Conservation (phyloP, 2,888 invertebrate genomes). For the Monochamus alternatus region DNA sequence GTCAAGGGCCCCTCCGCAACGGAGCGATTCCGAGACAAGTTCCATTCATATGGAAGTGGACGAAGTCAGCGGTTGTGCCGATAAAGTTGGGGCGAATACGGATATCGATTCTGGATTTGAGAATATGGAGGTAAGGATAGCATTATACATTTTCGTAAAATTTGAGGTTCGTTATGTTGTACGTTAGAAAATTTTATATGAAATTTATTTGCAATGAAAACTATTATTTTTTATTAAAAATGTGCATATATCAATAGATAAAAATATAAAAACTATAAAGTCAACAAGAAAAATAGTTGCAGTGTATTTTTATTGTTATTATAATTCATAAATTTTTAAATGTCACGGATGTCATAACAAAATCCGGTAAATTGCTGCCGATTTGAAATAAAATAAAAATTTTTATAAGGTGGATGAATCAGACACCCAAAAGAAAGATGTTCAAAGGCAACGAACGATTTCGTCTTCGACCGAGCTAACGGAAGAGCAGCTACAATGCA, state of each 20-base stretch:
- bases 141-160: not conserved
- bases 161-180: not conserved
- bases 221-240: no score
- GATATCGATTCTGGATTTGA: conserved; percentile 84
- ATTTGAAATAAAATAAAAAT: not conserved
- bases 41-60: conserved; percentile 76
- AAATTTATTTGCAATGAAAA: no score
- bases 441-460: conserved; percentile 65
- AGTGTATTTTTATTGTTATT: no score
- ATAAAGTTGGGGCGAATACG: conserved; percentile 70
- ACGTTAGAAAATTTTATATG: no score
- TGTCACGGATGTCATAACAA: no score
- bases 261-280: no score
- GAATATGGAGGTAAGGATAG: conserved; percentile 77
- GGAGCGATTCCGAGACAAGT: conserved; percentile 71
- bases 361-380: no score
- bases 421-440: conserved; percentile 71
- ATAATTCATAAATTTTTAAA: no score
- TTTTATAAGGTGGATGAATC: conserved; percentile 73
- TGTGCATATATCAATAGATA: no score
- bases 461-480: conserved; percentile 75
- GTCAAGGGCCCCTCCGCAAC: conserved; percentile 62
- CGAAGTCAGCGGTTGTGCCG: conserved; percentile 70
- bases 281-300: no score
- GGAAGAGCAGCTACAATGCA: conserved; percentile 77